Evolutionary conservation across 2,113 vertebrate species (phyloP), one percentile per base, ranked within the genome.

Genomic region (Corythornis vintsioides): DNA sequence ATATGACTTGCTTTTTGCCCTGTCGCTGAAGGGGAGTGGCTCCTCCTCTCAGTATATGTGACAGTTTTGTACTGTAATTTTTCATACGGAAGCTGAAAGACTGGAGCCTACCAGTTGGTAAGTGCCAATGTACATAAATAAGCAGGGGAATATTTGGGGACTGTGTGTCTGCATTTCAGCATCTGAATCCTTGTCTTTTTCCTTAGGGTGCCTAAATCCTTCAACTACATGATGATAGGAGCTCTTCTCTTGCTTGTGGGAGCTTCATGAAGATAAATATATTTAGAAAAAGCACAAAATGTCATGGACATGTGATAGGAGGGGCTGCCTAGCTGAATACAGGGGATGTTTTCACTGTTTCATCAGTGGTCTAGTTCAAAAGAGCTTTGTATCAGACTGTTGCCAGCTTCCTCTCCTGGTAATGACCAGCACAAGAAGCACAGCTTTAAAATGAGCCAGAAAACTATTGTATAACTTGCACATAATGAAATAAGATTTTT

Each of bases 231-330:
- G 42, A 33, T 16, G 29, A 11, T 15, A 45, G 69, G 40, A 60
- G 8, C 4, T 78, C 24, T 81, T 81, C 20, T 21, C 20, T 78
- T 43, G 15, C 11, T 75, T 40, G 4, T 45, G 28, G 22, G 47
- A 67, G 7, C 29, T 77, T 86, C 14, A 3, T 52, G 56, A 17
- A 9, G 29, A 47, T 40, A 70, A 92, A 59, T 33, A 14, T 15
- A 4, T 26, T 64, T 43, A 35, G 65, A 94, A 91, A 73, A 29
- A 56, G 3, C 13, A 64, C 29, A 24, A 47, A 60, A 31, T 76
- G 29, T 19, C 1, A 0, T 18, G 20, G 35, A 65, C 24, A 25
- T 69, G 3, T 6, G 59, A 16, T 18, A 9, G 0, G 4, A 69
- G 19, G 31, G 55, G 21, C 8, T 29, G 84, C 29, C 3, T 35